Evolutionary conservation across 2,888 invertebrate genomes (phyloP).

Genomic region (Salticus scenicus): DNA sequence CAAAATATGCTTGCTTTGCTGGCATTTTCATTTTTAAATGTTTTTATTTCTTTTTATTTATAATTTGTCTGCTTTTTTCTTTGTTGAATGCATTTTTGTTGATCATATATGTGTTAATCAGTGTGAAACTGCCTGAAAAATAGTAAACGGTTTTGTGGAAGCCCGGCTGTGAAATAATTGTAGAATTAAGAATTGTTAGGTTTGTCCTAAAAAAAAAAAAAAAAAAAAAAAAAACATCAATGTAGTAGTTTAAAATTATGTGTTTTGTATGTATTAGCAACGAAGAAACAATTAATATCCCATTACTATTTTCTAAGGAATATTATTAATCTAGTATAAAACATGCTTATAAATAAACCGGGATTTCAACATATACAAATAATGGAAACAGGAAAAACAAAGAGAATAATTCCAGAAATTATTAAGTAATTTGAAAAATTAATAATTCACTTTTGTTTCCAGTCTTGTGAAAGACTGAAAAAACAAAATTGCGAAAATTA

Average conservation of each 20-base stretch:
- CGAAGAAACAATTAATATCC: constrained; percentile 18
- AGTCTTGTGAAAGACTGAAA: no score
- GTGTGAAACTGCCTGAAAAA: constrained; percentile 13
- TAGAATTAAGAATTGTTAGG: constrained; percentile 49
- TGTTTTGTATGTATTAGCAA: not conserved
- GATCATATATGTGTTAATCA: constrained; percentile 2
- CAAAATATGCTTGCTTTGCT: constrained; percentile 53
- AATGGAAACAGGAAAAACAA: no score
- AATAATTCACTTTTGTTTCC: no score
- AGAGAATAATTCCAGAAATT: no score
- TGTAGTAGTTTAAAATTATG: constrained; percentile 32
- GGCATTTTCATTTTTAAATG: constrained; percentile 32
- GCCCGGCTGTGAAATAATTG: not conserved
- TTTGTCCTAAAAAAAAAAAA: constrained; percentile 29
- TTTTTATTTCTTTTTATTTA: constrained; percentile 4
- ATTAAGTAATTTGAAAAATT: no score
- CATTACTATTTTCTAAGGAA: no score
- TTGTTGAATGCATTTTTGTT: constrained; percentile 34
- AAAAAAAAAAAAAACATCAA: no score
- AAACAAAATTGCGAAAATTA: no score
- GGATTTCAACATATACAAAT: no score
- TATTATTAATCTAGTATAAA: no score
- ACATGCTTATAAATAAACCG: no score
- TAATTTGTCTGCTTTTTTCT: constrained; percentile 49
- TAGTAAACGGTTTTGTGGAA: constrained; percentile 20